Evolutionary conservation across 35 echinoderm and acorn worm genomes (phyloP).

Genomic region (Anneissia japonica): DNA sequence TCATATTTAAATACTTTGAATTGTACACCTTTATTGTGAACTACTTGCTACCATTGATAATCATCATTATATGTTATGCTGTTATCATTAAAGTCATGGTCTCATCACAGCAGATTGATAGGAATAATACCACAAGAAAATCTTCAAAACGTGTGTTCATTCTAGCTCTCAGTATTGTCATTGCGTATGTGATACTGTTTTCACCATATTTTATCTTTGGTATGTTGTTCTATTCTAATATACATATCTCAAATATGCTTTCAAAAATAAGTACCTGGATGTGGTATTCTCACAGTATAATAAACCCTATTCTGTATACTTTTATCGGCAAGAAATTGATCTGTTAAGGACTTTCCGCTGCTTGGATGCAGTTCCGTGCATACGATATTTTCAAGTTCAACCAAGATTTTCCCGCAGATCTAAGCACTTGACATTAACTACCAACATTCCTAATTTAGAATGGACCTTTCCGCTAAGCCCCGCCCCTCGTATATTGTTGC

Average conservation of each 20-base stretch:
- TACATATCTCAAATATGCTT: too few species aligned
- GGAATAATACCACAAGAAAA: constrained; percentile 61
- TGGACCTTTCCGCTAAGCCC: too few species aligned
- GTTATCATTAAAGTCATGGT: constrained; percentile 67
- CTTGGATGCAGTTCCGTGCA: too few species aligned
- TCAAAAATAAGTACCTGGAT: constrained; percentile 48
- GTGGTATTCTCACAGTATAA: constrained; percentile 89
- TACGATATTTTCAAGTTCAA: too few species aligned
- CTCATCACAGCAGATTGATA: constrained; percentile 47
- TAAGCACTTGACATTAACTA: too few species aligned
- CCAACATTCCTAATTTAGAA: too few species aligned
- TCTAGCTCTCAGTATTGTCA: constrained; percentile 71
- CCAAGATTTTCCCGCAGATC: too few species aligned
- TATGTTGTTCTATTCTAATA: constrained; percentile 20
- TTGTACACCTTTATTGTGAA: constrained; percentile 63
- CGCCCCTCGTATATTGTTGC: too few species aligned
- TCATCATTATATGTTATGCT: constrained; percentile 72
- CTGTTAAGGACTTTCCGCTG: too few species aligned
- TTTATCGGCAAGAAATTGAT: constrained; percentile 88
- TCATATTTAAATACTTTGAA: neutral
- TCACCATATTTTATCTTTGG: constrained; percentile 56
- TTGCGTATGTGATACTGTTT: constrained; percentile 73
- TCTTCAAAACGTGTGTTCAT: constrained; percentile 61
- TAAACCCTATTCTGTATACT: constrained; percentile 85
- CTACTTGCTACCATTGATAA: constrained; percentile 60